phyloP scores from a whole-genome alignment of 2,888 invertebrate genomes.

The Pollenia amentaria region DNA sequence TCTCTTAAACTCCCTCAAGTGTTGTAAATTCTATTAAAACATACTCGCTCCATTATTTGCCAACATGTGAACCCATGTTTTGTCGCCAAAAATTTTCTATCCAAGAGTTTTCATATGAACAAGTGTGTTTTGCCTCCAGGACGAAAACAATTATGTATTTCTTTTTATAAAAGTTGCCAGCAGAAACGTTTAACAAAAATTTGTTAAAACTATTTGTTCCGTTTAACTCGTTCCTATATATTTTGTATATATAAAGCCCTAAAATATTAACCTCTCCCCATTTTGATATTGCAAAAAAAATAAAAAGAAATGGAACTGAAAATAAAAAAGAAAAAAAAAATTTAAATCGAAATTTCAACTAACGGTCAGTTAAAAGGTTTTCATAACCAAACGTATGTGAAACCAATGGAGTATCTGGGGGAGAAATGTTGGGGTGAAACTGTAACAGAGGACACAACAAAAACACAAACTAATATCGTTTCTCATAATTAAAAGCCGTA shows the following conservation, averaged over 20 bases:
- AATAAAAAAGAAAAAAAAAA: background rate
- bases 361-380: slow-evolving; percentile 49
- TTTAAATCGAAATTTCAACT: slow-evolving; percentile 22
- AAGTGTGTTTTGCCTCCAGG: background rate
- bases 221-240: background rate
- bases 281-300: slow-evolving; percentile 32
- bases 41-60: slow-evolving; percentile 58
- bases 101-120: background rate
- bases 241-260: background rate
- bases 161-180: slow-evolving; percentile 20
- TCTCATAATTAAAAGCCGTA: slow-evolving; percentile 81
- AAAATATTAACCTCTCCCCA: slow-evolving; percentile 28
- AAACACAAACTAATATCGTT: slow-evolving; percentile 59
- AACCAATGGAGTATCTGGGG: background rate
- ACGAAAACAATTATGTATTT: background rate
- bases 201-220: slow-evolving; percentile 46
- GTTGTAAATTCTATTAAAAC: slow-evolving; percentile 62
- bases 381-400: background rate
- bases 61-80: slow-evolving; percentile 64
- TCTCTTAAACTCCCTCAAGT: slow-evolving; percentile 64
- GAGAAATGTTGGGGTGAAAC: slow-evolving; percentile 9
- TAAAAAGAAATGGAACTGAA: background rate
- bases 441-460: background rate
- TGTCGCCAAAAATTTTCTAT: slow-evolving; percentile 52
- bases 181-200: slow-evolving; percentile 61